Percentiles rank a stretch among this genome's conserved stretches.
Evolutionary conservation across 2,797 vertebrate species (phyloP).

Genomic region (Eulemur mongoz): DNA sequence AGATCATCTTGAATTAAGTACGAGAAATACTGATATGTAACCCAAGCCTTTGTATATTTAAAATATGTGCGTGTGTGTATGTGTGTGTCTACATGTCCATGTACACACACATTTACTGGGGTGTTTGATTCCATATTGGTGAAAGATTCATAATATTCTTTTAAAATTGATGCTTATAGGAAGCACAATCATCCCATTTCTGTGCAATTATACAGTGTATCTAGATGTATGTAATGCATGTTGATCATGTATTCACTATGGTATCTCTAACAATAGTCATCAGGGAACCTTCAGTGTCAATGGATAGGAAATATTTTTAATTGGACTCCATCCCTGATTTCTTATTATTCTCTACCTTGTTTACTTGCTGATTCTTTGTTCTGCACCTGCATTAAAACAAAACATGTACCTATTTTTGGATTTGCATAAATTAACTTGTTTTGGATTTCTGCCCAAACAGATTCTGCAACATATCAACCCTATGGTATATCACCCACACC

Average conservation of each 20-base stretch:
- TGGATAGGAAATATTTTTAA: background rate
- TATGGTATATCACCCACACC: background rate
- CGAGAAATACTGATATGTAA: background rate
- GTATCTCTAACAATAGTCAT: background rate
- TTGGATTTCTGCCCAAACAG: conserved; percentile 62
- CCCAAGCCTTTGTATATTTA: background rate
- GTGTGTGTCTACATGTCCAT: rapidly evolving
- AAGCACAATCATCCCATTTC: background rate
- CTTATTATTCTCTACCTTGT: conserved; percentile 32
- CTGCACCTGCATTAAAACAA: conserved; percentile 73
- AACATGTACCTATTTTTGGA: conserved; percentile 68
- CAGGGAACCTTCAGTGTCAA: background rate
- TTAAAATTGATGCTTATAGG: background rate
- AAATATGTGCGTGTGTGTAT: background rate
- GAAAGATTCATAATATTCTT: background rate
- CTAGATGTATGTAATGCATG: background rate
- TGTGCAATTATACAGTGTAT: background rate
- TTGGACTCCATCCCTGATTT: conserved; percentile 6
- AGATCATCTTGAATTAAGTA: conserved; percentile 1
- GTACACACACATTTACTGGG: background rate
- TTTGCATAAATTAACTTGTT: conserved; percentile 49
- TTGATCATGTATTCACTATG: background rate
- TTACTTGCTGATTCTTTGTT: conserved; percentile 72
- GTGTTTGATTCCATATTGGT: background rate
- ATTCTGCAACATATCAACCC: conserved; percentile 40